phyloP scores from a whole-genome alignment of 2,113 vertebrate species.

The Elephas maximus region DNA sequence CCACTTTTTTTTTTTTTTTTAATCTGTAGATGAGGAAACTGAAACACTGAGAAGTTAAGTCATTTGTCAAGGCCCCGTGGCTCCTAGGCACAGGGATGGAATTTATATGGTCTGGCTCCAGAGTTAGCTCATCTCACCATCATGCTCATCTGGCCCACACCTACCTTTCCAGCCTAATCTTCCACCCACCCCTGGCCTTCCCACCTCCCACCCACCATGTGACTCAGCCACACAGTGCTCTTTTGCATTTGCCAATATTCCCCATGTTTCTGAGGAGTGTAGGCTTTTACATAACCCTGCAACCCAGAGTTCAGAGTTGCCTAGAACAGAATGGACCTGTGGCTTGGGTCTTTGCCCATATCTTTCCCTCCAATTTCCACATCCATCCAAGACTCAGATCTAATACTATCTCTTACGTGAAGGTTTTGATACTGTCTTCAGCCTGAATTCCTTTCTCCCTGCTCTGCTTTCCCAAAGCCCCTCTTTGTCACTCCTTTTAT shows the following conservation, averaged over 20 bases:
- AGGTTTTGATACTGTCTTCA: background rate
- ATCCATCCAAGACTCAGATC: background rate
- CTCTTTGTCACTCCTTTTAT: background rate
- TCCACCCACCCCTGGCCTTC: background rate
- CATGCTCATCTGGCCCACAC: background rate
- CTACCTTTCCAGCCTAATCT: background rate
- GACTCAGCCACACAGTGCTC: background rate
- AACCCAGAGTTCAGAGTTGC: background rate
- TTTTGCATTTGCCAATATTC: background rate
- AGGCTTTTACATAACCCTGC: background rate
- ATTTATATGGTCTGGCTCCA: background rate
- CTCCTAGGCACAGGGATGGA: background rate
- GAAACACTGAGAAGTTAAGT: background rate
- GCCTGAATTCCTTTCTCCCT: background rate
- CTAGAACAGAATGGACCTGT: background rate
- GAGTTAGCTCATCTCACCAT: background rate
- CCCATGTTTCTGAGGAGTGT: background rate
- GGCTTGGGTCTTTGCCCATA: background rate
- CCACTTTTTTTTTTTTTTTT: no score
- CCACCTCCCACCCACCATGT: background rate
- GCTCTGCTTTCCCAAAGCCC: background rate
- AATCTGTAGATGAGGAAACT: background rate
- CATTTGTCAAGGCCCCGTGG: background rate
- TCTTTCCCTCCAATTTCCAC: background rate
- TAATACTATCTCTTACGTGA: background rate